Evolutionary conservation across 2,113 vertebrate species (phyloP).

Genomic region (Vanacampus margaritifer): DNA sequence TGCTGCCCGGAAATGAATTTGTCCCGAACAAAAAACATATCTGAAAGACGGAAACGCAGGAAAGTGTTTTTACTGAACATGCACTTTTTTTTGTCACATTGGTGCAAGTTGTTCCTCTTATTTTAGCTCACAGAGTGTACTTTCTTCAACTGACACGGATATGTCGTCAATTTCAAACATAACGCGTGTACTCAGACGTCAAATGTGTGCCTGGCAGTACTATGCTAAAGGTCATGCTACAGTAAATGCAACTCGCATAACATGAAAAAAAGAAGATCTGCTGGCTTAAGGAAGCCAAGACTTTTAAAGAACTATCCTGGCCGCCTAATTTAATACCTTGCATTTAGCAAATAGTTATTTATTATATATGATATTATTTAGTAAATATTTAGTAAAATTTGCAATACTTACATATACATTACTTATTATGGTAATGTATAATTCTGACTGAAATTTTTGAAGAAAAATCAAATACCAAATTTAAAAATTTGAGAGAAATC

Average conservation of each 20-base stretch:
- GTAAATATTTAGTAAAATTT: too few relatives aligned
- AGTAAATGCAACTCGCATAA: not conserved
- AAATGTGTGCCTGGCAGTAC: not conserved
- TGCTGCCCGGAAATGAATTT: conserved; percentile 4
- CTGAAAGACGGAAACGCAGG: conserved; percentile 1
- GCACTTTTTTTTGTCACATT: not conserved
- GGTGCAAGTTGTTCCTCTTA: conserved; percentile 11
- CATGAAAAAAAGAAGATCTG: too few relatives aligned
- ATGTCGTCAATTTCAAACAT: not conserved
- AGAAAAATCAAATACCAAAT: too few relatives aligned
- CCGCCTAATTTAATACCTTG: too few relatives aligned
- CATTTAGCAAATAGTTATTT: too few relatives aligned
- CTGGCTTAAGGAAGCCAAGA: not conserved
- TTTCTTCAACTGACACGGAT: not conserved
- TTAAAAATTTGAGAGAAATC: not conserved
- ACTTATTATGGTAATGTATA: too few relatives aligned
- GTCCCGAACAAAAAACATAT: not conserved
- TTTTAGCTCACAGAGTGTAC: not conserved
- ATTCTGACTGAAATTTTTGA: too few relatives aligned
- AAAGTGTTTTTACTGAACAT: conserved; percentile 7
- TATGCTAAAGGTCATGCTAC: not conserved
- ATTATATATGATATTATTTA: too few relatives aligned
- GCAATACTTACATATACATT: too few relatives aligned
- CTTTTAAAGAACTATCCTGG: not conserved
- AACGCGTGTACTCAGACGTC: not conserved